These are phyloP conservation scores for Machaerirhynchus nigripectus DNA, from an alignment of 2,113 vertebrate species.

Conservation along the genomic window DNA sequence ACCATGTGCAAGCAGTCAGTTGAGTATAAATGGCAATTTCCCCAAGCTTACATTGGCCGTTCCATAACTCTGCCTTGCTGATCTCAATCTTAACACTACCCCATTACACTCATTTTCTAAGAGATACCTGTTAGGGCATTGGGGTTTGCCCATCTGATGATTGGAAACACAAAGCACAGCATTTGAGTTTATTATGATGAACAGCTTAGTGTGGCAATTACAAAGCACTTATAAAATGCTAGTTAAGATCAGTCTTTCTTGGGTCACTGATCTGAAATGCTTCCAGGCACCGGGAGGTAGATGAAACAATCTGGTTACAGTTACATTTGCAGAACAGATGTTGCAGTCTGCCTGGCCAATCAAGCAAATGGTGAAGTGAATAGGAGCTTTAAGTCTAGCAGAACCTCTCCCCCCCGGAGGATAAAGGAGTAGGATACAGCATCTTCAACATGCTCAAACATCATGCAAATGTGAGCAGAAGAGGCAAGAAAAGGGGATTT, in stretches of 20 bases:
- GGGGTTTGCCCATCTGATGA: background rate
- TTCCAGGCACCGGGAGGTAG: background rate
- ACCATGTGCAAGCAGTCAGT: background rate
- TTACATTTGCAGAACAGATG: constrained; percentile 10
- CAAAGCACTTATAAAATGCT: background rate
- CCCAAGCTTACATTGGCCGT: background rate
- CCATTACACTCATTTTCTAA: background rate
- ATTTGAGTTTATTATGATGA: background rate
- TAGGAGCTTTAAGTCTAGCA: background rate
- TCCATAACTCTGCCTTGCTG: background rate
- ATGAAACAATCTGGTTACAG: background rate
- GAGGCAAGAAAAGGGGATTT: constrained; percentile 68
- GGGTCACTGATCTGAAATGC: background rate
- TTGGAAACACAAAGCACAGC: background rate
- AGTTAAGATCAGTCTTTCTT: background rate
- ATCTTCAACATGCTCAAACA: constrained; percentile 58
- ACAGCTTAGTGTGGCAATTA: background rate
- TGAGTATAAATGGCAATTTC: background rate
- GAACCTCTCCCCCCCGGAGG: background rate
- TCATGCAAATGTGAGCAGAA: constrained; percentile 74
- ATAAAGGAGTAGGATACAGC: background rate
- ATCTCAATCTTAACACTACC: background rate
- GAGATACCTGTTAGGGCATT: background rate
- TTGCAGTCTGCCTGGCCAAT: background rate
- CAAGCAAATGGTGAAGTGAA: background rate